A percentile compares a stretch with the other conserved stretches of the same genome.
phyloP scores from a whole-genome alignment of 2,797 vertebrate genomes.

The Sebastes trivittatus region DNA sequence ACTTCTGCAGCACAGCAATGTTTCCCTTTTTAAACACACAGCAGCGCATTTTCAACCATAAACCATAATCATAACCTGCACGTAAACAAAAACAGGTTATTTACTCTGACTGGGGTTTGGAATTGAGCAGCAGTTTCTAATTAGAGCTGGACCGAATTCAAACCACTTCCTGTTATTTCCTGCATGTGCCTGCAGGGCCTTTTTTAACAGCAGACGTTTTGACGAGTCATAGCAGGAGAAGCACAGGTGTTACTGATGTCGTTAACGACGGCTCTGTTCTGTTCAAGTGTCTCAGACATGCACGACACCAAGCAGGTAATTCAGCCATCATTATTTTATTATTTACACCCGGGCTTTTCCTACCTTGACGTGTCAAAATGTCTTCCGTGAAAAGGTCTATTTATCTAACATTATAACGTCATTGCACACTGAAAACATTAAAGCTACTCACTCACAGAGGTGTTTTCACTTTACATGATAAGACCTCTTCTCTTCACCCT shows the following conservation, averaged over 20 bases:
- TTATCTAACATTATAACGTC: neutral
- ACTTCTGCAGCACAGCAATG: neutral
- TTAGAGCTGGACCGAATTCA: slow-evolving; percentile 28
- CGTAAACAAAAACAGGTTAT: slow-evolving; percentile 46
- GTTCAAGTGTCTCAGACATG: neutral
- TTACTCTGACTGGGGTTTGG: slow-evolving; percentile 22
- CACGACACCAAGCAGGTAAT: neutral
- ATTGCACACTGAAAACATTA: neutral
- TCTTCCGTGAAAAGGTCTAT: neutral
- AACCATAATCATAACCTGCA: slow-evolving; percentile 36
- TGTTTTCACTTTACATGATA: too few species aligned
- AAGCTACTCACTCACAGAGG: neutral
- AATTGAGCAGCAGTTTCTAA: slow-evolving; percentile 39
- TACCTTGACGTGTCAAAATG: neutral
- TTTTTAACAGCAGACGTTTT: neutral
- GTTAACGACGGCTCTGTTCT: neutral
- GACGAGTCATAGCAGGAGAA: neutral
- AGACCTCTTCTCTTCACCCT: neutral
- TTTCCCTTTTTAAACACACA: slow-evolving; percentile 1
- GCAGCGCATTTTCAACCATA: slow-evolving; percentile 19
- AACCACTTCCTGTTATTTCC: slow-evolving; percentile 11
- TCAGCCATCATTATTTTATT: neutral
- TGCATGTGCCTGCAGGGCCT: neutral
- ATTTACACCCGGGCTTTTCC: neutral
- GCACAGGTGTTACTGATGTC: neutral